Conservation (phyloP, 2,888 invertebrate genomes). For the Crocallis elinguaria region DNA sequence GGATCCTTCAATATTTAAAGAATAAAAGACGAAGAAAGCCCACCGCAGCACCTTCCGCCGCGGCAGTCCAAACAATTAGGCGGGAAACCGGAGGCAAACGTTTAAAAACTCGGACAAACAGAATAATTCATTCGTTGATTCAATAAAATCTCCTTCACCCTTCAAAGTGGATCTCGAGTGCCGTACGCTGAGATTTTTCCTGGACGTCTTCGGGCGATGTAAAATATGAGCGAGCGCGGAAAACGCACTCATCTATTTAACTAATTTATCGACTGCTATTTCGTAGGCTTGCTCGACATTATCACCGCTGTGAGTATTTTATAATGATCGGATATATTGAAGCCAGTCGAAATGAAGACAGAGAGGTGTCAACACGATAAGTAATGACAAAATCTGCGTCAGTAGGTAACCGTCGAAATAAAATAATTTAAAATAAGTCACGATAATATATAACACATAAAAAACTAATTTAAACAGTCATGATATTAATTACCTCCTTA, state of each 20-base stretch:
- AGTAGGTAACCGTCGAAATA: too few species aligned
- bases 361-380: too few species aligned
- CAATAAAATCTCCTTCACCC: constrained; percentile 58
- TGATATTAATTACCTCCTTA: too few species aligned
- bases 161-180: constrained; percentile 61
- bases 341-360: too few species aligned
- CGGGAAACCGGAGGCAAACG: constrained; percentile 50
- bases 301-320: too few species aligned
- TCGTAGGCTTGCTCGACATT: too few species aligned
- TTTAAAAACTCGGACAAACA: constrained; percentile 74
- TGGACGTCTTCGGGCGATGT: constrained; percentile 45
- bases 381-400: too few species aligned
- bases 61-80: constrained; percentile 49
- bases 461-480: too few species aligned
- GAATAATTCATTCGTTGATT: constrained; percentile 76
- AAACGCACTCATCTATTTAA: neutral
- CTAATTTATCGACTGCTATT: too few species aligned
- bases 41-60: constrained; percentile 18
- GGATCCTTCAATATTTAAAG: neutral
- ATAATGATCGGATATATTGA: too few species aligned
- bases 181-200: constrained; percentile 64
- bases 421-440: too few species aligned
- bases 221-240: constrained; percentile 33
- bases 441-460: too few species aligned
- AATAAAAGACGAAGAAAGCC: neutral